Percentiles rank a stretch among this genome's conserved stretches.
Conservation (phyloP, 1,140 invertebrate species). For the Papilio polyxenes region DNA sequence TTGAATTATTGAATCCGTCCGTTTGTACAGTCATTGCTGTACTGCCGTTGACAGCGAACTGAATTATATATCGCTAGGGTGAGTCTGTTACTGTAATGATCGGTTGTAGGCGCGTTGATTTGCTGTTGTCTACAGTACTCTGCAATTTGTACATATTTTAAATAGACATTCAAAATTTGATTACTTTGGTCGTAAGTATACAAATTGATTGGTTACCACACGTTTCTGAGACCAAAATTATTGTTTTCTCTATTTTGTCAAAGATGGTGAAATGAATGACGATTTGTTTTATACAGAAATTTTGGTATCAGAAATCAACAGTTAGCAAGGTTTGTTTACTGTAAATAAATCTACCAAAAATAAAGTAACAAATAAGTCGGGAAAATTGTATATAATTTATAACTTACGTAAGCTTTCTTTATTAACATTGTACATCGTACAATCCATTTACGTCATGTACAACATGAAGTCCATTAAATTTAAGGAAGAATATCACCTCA, state of each 20-base stretch:
- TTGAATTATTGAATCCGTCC: conserved; percentile 50
- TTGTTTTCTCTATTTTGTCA: too few species aligned
- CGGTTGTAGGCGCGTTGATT: conserved; percentile 39
- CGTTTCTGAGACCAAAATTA: neutral
- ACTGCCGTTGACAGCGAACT: conserved; percentile 49
- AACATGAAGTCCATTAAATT: conserved; percentile 25
- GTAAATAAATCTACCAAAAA: neutral
- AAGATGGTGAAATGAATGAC: too few species aligned
- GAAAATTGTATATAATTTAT: neutral
- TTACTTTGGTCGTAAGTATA: neutral
- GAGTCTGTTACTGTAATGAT: conserved; percentile 42
- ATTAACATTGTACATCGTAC: neutral
- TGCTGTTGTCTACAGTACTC: conserved; percentile 16
- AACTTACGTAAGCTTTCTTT: neutral
- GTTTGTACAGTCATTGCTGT: conserved; percentile 8
- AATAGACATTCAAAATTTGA: conserved; percentile 5
- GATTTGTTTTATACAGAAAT: too few species aligned
- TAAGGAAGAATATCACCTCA: conserved; percentile 9
- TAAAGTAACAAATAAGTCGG: neutral
- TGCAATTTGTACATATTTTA: conserved; percentile 3
- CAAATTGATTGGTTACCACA: neutral
- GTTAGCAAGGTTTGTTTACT: neutral
- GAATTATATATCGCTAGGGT: conserved; percentile 50
- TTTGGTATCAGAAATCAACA: too few species aligned
- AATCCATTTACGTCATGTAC: conserved; percentile 16